Conservation (phyloP, 2,888 invertebrate genomes). For the Cataglyphis livida region DNA sequence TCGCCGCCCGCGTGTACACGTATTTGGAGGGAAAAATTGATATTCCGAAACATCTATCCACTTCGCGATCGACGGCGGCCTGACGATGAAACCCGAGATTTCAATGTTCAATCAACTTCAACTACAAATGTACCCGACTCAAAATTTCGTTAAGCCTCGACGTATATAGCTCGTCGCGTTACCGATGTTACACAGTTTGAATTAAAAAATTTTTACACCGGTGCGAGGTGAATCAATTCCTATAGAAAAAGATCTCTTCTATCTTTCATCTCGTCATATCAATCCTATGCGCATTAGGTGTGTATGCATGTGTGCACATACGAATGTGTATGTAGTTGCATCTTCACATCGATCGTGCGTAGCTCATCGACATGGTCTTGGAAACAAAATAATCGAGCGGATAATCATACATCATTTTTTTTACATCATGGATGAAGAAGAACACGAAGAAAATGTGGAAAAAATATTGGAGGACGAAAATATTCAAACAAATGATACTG, state of each 20-base stretch:
- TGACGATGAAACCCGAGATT: constrained; percentile 42
- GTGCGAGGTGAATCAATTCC: neutral
- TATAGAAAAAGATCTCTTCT: constrained; percentile 16
- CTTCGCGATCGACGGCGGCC: neutral
- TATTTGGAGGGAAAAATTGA: constrained; percentile 51
- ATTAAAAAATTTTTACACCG: constrained; percentile 37
- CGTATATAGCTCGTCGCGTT: neutral
- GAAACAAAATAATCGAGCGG: constrained; percentile 30
- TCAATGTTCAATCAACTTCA: constrained; percentile 56
- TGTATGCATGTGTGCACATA: neutral
- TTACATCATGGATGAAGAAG: constrained; percentile 28
- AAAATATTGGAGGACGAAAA: neutral
- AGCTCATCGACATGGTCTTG: neutral
- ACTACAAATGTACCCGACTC: constrained; percentile 57
- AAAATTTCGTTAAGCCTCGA: constrained; percentile 55
- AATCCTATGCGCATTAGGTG: constrained; percentile 15
- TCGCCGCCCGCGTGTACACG: constrained; percentile 17
- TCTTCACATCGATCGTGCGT: neutral
- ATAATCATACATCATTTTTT: constrained; percentile 27
- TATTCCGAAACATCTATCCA: constrained; percentile 46
- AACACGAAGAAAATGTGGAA: neutral
- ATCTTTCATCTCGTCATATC: constrained; percentile 16
- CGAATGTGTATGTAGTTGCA: neutral
- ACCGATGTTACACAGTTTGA: neutral
- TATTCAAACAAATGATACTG: neutral